Evolutionary conservation across 2,888 invertebrate genomes (phyloP).

Genomic region (Monopis laevigella): DNA sequence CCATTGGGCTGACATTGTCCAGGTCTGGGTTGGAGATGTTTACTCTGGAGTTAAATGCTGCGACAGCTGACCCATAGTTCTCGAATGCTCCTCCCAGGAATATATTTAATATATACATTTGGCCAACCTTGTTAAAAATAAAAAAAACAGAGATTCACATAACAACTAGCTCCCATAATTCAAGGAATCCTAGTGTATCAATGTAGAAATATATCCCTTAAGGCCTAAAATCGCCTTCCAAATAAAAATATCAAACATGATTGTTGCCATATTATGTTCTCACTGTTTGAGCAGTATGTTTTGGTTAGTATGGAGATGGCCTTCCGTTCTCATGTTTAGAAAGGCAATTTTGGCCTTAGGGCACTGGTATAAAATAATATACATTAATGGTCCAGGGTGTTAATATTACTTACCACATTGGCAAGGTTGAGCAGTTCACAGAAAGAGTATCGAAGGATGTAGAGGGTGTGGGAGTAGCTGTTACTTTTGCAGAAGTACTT

Average conservation of each 20-base stretch:
- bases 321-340: too few relatives aligned
- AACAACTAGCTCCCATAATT: not conserved
- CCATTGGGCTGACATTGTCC: constrained; percentile 71
- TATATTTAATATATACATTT: constrained; percentile 73
- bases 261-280: too few relatives aligned
- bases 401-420: constrained; percentile 70
- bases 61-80: constrained; percentile 66
- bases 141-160: not conserved
- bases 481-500: constrained; percentile 66
- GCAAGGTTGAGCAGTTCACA: constrained; percentile 79
- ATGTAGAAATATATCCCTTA: too few relatives aligned
- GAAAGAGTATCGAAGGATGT: constrained; percentile 72
- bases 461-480: constrained; percentile 68
- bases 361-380: not conserved
- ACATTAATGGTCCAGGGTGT: not conserved
- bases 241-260: too few relatives aligned
- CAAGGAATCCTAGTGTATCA: too few relatives aligned
- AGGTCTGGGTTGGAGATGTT: constrained; percentile 30
- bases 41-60: constrained; percentile 47
- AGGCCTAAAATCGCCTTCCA: too few relatives aligned
- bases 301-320: too few relatives aligned
- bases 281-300: too few relatives aligned
- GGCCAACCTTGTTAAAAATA: too few relatives aligned
- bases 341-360: too few relatives aligned
- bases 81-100: constrained; percentile 72